Evolutionary conservation across 2,797 vertebrate genomes (phyloP).

Genomic region (Pampus argenteus): DNA sequence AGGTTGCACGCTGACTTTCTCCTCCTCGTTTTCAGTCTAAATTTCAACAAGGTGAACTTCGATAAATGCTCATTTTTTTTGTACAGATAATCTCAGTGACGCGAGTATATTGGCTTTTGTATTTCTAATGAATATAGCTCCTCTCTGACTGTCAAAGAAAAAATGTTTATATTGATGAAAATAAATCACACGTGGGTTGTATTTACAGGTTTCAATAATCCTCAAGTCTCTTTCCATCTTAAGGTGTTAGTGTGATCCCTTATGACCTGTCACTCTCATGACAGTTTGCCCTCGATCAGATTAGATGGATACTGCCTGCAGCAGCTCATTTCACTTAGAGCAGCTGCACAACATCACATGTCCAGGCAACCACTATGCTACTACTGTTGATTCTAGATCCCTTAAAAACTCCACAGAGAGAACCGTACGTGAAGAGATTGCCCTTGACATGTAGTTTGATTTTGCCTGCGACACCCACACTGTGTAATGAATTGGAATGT

Average conservation of each 20-base stretch:
- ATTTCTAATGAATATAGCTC: not conserved
- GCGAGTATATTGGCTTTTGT: not conserved
- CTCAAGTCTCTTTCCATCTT: constrained; percentile 23
- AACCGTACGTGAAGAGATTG: constrained; percentile 12
- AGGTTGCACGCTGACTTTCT: not conserved
- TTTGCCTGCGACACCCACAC: constrained; percentile 29
- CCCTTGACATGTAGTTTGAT: constrained; percentile 39
- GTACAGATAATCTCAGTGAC: not conserved
- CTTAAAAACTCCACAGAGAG: constrained; percentile 9
- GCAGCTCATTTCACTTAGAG: constrained; percentile 46
- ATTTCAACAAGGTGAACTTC: not conserved
- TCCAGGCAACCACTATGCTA: constrained; percentile 38
- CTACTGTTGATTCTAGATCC: constrained; percentile 50
- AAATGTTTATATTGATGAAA: not conserved
- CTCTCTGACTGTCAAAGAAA: not conserved
- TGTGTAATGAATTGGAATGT: constrained; percentile 41
- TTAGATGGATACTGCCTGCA: constrained; percentile 44
- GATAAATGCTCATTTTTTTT: not conserved
- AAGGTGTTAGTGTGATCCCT: constrained; percentile 30
- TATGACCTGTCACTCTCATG: constrained; percentile 39
- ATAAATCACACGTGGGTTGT: not conserved
- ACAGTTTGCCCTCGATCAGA: constrained; percentile 49
- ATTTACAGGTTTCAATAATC: constrained; percentile 35
- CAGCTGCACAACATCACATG: constrained; percentile 40
- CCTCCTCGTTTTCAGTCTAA: not conserved